Percentiles rank a stretch among this genome's conserved stretches.
Evolutionary conservation across 2,888 invertebrate species (phyloP).

Genomic region (Megastigmus dorsalis): DNA sequence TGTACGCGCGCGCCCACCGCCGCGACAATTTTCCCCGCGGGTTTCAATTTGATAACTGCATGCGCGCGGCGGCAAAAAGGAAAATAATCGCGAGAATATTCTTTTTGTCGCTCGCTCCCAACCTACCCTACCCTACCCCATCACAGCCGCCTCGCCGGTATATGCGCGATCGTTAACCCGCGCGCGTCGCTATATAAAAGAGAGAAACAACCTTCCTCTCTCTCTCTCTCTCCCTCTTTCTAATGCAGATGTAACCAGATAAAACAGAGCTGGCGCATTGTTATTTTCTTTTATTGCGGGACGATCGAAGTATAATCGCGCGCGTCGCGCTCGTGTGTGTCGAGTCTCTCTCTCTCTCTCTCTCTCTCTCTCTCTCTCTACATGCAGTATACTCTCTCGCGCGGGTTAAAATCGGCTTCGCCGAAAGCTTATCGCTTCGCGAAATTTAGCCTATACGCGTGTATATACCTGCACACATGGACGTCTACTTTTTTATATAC

Average conservation of each 20-base stretch:
- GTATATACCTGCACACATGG: constrained; percentile 27
- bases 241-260: constrained; percentile 33
- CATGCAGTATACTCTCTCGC: constrained; percentile 47
- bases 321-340: constrained; percentile 13
- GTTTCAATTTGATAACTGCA: constrained; percentile 46
- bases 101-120: background rate
- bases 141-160: too few relatives aligned
- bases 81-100: constrained; percentile 17
- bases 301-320: too few relatives aligned
- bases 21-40: constrained; percentile 11
- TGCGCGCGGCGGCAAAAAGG: constrained; percentile 8
- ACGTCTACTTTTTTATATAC: background rate
- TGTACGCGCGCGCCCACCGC: background rate
- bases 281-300: constrained; percentile 32
- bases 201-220: background rate
- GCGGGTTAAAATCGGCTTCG: constrained; percentile 57
- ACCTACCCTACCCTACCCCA: too few relatives aligned
- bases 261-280: background rate
- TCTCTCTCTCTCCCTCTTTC: background rate
- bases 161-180: constrained; percentile 15
- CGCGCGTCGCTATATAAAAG: constrained; percentile 5
- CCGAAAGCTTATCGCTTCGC: constrained; percentile 63
- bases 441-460: constrained; percentile 64
- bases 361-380: too few relatives aligned
- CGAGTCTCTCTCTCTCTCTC: too few relatives aligned